phyloP scores from a whole-genome alignment of 2,113 vertebrate species.

The Gymnorhina tibicen region DNA sequence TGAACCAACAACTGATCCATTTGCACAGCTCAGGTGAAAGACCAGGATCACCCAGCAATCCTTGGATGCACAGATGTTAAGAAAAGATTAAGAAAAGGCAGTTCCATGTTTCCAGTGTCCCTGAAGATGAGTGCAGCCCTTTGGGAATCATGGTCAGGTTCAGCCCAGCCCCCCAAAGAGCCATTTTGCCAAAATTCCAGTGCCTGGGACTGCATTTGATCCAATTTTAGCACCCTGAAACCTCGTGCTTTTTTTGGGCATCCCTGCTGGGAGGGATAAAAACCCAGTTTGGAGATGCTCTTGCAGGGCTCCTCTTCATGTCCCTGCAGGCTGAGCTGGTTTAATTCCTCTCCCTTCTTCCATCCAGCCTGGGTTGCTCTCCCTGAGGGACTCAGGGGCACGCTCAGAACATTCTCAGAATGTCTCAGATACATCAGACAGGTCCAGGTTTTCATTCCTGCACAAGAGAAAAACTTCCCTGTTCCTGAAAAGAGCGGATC shows the following conservation, averaged over 20 bases:
- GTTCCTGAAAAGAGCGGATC: not conserved
- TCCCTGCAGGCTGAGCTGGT: not conserved
- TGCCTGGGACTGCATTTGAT: not conserved
- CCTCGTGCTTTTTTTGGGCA: not conserved
- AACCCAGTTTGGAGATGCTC: not conserved
- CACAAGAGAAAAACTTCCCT: not conserved
- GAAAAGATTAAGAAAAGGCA: no score
- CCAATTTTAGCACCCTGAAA: not conserved
- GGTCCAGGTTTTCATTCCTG: not conserved
- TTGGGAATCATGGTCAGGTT: rapidly evolving
- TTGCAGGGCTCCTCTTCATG: not conserved
- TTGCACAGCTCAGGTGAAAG: not conserved
- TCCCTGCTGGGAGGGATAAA: not conserved
- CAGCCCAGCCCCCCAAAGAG: not conserved
- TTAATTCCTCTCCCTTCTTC: not conserved
- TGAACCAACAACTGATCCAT: rapidly evolving
- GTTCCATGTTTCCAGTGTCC: not conserved
- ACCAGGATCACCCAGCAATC: not conserved
- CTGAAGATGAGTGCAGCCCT: not conserved
- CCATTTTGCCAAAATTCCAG: not conserved
- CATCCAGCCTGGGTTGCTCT: not conserved
- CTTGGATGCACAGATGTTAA: not conserved
- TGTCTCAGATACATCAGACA: not conserved
- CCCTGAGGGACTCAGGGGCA: not conserved
- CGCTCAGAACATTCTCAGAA: not conserved